Conservation (phyloP, 2,797 vertebrate species). For the Lerista edwardsae region DNA sequence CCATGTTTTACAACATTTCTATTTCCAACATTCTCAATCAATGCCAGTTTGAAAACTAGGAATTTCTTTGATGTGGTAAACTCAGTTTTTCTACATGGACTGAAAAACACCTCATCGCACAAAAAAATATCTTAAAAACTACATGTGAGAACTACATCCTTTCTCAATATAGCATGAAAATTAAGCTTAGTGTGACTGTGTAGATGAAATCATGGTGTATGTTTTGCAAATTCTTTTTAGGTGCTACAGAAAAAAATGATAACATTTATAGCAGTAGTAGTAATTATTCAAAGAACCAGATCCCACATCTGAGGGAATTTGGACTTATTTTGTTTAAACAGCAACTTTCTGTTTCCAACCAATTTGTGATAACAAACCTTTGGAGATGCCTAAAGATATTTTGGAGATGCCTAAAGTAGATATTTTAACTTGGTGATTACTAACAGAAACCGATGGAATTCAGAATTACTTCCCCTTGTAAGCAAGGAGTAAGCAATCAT, state of each 20-base stretch:
- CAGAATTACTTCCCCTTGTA: neutral
- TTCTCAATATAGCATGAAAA: neutral
- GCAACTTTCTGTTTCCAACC: neutral
- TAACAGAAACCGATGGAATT: neutral
- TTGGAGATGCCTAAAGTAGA: neutral
- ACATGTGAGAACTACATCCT: neutral
- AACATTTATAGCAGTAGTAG: too few relatives aligned
- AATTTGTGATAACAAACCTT: too few relatives aligned
- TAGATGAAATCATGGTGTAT: too few relatives aligned
- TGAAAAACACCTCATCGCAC: neutral
- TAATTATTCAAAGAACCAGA: too few relatives aligned
- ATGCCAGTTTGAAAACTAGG: neutral
- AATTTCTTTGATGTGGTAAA: conserved; percentile 11
- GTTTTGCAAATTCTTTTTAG: neutral
- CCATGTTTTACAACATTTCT: neutral
- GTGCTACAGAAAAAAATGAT: neutral
- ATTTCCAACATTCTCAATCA: conserved; percentile 13
- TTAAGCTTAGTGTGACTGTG: neutral
- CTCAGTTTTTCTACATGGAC: neutral
- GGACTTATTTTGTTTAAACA: neutral
- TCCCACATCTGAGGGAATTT: neutral
- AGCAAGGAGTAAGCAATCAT: neutral
- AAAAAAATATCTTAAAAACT: neutral
- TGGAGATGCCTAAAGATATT: neutral
- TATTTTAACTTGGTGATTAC: neutral